Conservation (phyloP, 2,888 invertebrate species). For the Euzetes globulus region DNA sequence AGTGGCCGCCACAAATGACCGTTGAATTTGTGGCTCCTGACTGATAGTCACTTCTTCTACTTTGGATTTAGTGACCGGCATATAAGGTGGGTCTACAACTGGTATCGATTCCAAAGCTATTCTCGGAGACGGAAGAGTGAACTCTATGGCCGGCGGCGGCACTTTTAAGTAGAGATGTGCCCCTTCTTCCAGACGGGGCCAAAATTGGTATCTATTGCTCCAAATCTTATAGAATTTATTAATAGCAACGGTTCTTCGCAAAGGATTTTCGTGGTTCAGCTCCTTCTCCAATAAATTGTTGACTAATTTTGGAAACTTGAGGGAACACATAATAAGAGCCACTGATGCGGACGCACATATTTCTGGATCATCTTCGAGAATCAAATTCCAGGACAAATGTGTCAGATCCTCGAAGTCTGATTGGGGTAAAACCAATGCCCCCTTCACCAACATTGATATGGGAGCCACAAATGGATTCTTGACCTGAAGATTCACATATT, state of each 20-base stretch:
- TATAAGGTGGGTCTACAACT: conserved; percentile 98
- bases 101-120: conserved; percentile 91
- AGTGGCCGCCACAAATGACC: conserved; percentile 92
- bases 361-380: conserved; percentile 74
- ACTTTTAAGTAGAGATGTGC: conserved; percentile 94
- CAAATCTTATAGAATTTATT: conserved; percentile 71
- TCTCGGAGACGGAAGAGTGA: conserved; percentile 95
- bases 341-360: conserved; percentile 59
- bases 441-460: conserved; percentile 75
- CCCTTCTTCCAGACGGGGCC: conserved; percentile 98
- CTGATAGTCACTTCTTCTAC: conserved; percentile 98
- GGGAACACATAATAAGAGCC: conserved; percentile 83
- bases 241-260: conserved; percentile 71
- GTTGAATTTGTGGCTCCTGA: conserved; percentile 81
- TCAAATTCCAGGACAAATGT: conserved; percentile 88
- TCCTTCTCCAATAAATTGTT: conserved; percentile 81
- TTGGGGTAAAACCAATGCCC: conserved; percentile 77
- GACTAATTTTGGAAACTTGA: conserved; percentile 80
- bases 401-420: conserved; percentile 75
- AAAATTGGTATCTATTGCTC: conserved; percentile 94
- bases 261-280: conserved; percentile 72
- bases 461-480: conserved; percentile 82
- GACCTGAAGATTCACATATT: conserved; percentile 67
- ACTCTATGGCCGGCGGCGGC: conserved; percentile 97
- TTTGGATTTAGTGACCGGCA: conserved; percentile 93